A percentile compares a stretch with the other conserved stretches of the same genome.
These are phyloP conservation scores for Pseudococcus jackbeardsleyi DNA, from an alignment of 2,888 invertebrate species.

Conservation along the genomic window DNA sequence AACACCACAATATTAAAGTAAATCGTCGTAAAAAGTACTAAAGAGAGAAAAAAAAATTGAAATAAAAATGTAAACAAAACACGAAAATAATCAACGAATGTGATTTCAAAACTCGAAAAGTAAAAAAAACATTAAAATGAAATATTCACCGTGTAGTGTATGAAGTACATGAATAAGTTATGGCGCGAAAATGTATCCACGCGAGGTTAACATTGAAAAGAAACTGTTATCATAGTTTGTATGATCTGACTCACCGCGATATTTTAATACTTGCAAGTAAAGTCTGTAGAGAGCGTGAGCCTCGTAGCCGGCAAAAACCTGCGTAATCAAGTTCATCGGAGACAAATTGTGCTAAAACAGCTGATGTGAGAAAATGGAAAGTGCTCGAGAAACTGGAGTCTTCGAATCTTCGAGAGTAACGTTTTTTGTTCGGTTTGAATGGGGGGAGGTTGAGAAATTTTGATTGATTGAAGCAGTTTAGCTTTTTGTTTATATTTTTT, in stretches of 20 bases:
- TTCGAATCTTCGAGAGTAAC: not conserved
- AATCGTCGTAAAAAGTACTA: not conserved
- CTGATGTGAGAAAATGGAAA: conserved; percentile 48
- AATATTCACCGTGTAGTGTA: conserved; percentile 7
- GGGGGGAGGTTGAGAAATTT: not conserved
- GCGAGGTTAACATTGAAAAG: conserved; percentile 48
- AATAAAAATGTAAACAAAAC: not conserved
- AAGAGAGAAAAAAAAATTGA: not conserved
- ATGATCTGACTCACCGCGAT: conserved; percentile 54
- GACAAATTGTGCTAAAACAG: conserved; percentile 28
- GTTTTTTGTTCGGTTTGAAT: not conserved
- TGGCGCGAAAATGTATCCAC: conserved; percentile 49
- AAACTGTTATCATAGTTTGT: conserved; percentile 51
- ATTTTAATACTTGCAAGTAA: conserved; percentile 28
- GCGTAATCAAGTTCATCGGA: conserved; percentile 49
- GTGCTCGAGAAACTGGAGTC: not conserved
- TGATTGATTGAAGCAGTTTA: not conserved
- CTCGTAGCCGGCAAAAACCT: conserved; percentile 35
- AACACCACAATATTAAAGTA: not conserved
- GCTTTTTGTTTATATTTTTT: not conserved
- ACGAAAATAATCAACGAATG: conserved; percentile 34
- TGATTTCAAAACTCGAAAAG: not conserved
- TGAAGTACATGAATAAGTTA: not conserved
- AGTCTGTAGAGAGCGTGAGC: conserved; percentile 16
- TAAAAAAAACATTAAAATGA: not conserved